A percentile compares a stretch with the other conserved stretches of the same genome.
These are phyloP conservation scores for Paratilapia polleni DNA, from an alignment of 2,113 vertebrate species.

Conservation along the genomic window DNA sequence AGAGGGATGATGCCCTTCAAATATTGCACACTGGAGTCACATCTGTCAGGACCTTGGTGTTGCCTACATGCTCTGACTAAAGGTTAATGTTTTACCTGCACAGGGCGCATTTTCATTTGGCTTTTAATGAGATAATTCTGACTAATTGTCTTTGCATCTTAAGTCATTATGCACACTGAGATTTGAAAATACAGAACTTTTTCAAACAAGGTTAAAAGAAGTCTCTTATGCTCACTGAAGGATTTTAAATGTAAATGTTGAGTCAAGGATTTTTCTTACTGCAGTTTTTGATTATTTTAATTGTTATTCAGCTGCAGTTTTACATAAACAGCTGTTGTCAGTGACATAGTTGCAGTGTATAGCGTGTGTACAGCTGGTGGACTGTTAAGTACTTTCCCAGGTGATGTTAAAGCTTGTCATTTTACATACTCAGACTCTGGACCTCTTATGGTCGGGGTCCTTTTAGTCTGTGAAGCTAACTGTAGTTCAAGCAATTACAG, in stretches of 20 bases:
- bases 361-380: neutral
- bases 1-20: slow-evolving; percentile 48
- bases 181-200: neutral
- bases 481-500: neutral
- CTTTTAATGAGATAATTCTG: slow-evolving; percentile 24
- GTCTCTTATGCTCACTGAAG: neutral
- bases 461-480: neutral
- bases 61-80: slow-evolving; percentile 36
- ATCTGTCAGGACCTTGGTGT: slow-evolving; percentile 40
- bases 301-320: neutral
- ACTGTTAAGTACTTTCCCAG: neutral
- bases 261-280: neutral
- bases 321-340: neutral
- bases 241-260: neutral
- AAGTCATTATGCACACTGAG: neutral
- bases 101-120: slow-evolving; percentile 6
- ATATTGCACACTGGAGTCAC: slow-evolving; percentile 21
- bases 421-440: neutral
- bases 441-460: neutral
- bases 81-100: slow-evolving; percentile 30
- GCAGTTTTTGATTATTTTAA: neutral
- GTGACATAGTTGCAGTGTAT: neutral
- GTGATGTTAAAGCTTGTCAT: neutral
- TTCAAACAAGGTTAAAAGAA: neutral
- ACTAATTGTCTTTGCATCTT: neutral